Evolutionary conservation across 2,888 invertebrate genomes (phyloP).

Genomic region (Metopia argyrocephala): DNA sequence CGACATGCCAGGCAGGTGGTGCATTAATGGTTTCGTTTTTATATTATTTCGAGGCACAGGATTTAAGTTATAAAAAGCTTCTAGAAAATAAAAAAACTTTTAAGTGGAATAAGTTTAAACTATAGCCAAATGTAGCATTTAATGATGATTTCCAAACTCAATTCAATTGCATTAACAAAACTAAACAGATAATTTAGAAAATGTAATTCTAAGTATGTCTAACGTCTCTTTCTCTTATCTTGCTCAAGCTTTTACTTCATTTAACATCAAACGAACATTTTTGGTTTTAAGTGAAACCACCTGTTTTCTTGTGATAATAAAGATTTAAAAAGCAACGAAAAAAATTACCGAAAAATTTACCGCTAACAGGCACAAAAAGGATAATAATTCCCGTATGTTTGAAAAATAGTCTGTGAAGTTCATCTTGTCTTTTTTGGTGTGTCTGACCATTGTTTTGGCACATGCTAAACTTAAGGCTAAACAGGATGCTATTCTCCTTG

Average conservation of each 20-base stretch:
- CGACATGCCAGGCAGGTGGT: constrained; percentile 62
- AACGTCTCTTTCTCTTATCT: neutral
- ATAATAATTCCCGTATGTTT: constrained; percentile 41
- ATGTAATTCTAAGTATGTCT: neutral
- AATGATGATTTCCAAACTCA: constrained; percentile 28
- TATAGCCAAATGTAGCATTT: neutral
- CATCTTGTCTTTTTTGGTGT: constrained; percentile 6
- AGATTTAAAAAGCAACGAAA: neutral
- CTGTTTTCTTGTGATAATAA: neutral
- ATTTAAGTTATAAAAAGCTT: neutral
- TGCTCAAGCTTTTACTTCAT: neutral
- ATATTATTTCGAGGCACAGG: constrained; percentile 23
- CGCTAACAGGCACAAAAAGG: constrained; percentile 63
- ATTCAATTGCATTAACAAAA: constrained; percentile 20
- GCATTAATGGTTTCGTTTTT: constrained; percentile 28
- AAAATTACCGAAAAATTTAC: constrained; percentile 62
- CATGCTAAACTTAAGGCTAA: constrained; percentile 63
- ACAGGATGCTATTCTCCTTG: constrained; percentile 57
- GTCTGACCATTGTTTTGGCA: constrained; percentile 48
- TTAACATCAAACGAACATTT: neutral
- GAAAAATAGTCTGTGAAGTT: constrained; percentile 57
- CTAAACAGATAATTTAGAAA: constrained; percentile 5
- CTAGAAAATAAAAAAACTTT: constrained; percentile 8
- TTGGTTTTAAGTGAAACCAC: neutral
- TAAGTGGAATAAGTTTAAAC: constrained; percentile 7